phyloP scores from a whole-genome alignment of 2,797 vertebrate genomes.

The Ptychadena robeensis region DNA sequence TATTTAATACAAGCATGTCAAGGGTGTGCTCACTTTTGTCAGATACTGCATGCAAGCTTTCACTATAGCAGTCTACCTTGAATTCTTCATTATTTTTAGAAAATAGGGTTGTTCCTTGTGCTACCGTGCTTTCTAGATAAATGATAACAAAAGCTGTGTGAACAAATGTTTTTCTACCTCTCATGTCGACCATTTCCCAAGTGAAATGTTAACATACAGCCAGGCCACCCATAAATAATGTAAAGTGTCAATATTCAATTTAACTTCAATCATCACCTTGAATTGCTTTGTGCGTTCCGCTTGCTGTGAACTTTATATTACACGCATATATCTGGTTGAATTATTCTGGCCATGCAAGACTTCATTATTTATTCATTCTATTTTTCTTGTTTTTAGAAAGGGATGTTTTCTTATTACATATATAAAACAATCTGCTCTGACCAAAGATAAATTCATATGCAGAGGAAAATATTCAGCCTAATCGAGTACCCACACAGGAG shows the following conservation, averaged over 20 bases:
- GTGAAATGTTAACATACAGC: slow-evolving; percentile 17
- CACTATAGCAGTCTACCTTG: too few relatives aligned
- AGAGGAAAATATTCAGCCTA: neutral
- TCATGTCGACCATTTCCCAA: neutral
- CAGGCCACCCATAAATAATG: slow-evolving; percentile 47
- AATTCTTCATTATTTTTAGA: neutral
- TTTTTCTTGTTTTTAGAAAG: neutral
- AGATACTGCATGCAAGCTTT: too few relatives aligned
- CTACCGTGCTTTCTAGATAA: neutral
- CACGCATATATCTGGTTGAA: slow-evolving; percentile 18
- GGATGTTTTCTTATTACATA: neutral
- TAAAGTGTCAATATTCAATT: slow-evolving; percentile 54
- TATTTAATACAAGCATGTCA: too few relatives aligned
- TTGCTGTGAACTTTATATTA: slow-evolving; percentile 33
- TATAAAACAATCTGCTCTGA: neutral
- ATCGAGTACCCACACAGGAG: too few relatives aligned
- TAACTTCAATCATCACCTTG: slow-evolving; percentile 40
- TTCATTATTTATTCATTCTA: slow-evolving; percentile 32
- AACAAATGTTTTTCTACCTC: neutral
- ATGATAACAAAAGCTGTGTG: neutral
- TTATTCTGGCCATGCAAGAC: slow-evolving; percentile 2
- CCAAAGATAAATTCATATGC: neutral
- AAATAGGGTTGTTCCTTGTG: neutral
- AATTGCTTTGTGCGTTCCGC: slow-evolving; percentile 30
- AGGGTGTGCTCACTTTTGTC: too few relatives aligned